These are phyloP conservation scores for Horisme vitalbata DNA, from an alignment of 2,888 invertebrate genomes.

Conservation along the genomic window DNA sequence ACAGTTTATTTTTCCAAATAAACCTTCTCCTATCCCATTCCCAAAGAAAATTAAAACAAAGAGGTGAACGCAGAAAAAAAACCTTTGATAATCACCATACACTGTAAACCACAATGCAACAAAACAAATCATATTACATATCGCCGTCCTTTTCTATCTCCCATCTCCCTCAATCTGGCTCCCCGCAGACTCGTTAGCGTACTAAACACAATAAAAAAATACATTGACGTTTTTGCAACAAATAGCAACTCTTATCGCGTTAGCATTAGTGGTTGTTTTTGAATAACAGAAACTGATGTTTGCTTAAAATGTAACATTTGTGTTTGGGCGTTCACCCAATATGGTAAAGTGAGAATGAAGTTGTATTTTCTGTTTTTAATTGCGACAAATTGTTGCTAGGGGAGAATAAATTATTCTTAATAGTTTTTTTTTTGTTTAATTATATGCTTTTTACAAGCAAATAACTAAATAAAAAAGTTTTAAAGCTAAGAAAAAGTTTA, in stretches of 20 bases:
- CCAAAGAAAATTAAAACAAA: slow-evolving; percentile 29
- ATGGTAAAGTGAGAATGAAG: slow-evolving; percentile 66
- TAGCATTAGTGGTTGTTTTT: slow-evolving; percentile 37
- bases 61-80: slow-evolving; percentile 38
- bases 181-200: slow-evolving; percentile 75
- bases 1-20: no score
- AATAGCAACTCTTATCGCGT: slow-evolving; percentile 17
- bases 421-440: slow-evolving; percentile 40
- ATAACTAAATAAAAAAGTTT: no score
- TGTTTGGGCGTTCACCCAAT: slow-evolving; percentile 77
- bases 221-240: slow-evolving; percentile 48
- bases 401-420: slow-evolving; percentile 49
- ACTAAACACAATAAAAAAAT: slow-evolving; percentile 74
- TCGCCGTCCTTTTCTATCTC: slow-evolving; percentile 39
- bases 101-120: slow-evolving; percentile 55
- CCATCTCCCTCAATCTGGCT: slow-evolving; percentile 52
- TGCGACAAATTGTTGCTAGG: slow-evolving; percentile 59
- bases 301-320: slow-evolving; percentile 66
- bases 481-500: no score
- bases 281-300: slow-evolving; percentile 5
- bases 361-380: slow-evolving; percentile 77
- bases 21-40: slow-evolving; percentile 10
- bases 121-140: slow-evolving; percentile 57
- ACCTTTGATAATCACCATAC: slow-evolving; percentile 46
- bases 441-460: no score